Evolutionary conservation across 1,140 invertebrate genomes (phyloP).

Genomic region (Trinorchestia longiramus): DNA sequence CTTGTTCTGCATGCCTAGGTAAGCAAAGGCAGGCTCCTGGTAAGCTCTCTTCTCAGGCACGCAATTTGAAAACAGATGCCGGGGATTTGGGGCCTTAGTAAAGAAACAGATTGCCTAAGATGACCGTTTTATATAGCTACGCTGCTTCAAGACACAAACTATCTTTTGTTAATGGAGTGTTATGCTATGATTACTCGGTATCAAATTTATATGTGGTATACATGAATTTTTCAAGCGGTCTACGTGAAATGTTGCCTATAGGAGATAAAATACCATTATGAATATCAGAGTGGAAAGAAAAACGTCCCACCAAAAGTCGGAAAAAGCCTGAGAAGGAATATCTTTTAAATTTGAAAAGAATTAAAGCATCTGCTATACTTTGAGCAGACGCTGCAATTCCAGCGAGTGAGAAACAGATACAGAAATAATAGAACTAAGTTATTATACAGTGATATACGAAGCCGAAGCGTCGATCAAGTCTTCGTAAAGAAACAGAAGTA

Average conservation of each 20-base stretch:
- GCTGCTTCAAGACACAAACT: background rate
- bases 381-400: no score
- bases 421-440: background rate
- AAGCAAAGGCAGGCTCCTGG: background rate
- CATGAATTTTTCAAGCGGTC: background rate
- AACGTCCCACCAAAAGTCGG: background rate
- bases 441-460: background rate
- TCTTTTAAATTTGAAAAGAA: background rate
- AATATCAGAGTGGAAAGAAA: background rate
- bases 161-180: background rate
- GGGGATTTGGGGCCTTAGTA: background rate
- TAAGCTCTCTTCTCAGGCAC: background rate
- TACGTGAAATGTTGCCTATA: background rate
- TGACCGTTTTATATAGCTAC: background rate
- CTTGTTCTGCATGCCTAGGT: background rate
- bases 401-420: background rate
- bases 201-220: background rate
- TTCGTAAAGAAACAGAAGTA: no score
- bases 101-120: background rate
- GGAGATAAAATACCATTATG: background rate
- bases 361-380: background rate
- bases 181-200: background rate
- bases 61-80: background rate
- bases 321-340: background rate
- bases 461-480: no score